phyloP scores from a whole-genome alignment of 2,888 invertebrate species.

The Zhuqinia jingwanae region DNA sequence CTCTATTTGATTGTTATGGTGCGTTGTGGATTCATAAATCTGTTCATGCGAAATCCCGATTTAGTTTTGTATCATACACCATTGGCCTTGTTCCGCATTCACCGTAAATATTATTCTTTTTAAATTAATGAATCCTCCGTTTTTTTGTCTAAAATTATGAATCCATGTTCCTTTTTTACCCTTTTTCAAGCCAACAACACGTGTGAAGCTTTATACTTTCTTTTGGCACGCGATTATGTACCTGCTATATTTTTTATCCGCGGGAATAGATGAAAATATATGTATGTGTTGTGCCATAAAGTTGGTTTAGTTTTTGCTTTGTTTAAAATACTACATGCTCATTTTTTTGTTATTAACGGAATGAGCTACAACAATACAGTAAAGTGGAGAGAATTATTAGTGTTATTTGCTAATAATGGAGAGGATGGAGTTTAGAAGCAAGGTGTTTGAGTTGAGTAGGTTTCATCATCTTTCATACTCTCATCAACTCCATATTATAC shows the following conservation, averaged over 20 bases:
- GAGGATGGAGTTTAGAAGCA: too few relatives aligned
- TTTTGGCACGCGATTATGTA: slow-evolving; percentile 25
- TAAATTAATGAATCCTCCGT: neutral
- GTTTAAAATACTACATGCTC: too few relatives aligned
- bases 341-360: too few relatives aligned
- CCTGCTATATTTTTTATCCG: neutral
- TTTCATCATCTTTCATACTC: too few relatives aligned
- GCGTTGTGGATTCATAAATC: neutral
- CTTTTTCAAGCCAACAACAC: neutral
- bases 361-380: too few relatives aligned
- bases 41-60: neutral
- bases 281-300: neutral
- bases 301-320: too few relatives aligned
- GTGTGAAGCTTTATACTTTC: neutral
- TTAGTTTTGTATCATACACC: neutral
- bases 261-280: neutral
- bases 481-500: too few relatives aligned
- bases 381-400: too few relatives aligned
- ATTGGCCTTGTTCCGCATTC: slow-evolving; percentile 42
- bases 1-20: too few relatives aligned
- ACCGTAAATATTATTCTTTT: slow-evolving; percentile 7
- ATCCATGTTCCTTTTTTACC: neutral
- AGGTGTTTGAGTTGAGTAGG: too few relatives aligned
- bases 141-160: neutral
- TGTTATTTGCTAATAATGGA: too few relatives aligned